Percentiles rank a stretch among this genome's conserved stretches.
These are phyloP conservation scores for Agriotes lineatus DNA, from an alignment of 2,888 invertebrate species.

Conservation along the genomic window DNA sequence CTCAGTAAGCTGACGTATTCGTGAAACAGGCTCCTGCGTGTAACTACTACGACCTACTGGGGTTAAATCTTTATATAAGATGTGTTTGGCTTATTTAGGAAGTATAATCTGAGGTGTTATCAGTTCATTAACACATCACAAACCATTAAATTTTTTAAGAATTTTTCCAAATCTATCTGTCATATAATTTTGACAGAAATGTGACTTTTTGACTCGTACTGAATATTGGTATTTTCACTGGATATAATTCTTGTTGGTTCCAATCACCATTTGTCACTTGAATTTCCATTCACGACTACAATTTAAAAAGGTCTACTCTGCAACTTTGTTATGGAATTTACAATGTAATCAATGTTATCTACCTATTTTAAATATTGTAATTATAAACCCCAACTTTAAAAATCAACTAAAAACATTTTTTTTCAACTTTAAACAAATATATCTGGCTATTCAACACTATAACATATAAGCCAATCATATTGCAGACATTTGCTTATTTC, in stretches of 20 bases:
- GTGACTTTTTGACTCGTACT: slow-evolving; percentile 38
- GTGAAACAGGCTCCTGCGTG: background rate
- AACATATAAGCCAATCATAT: no score
- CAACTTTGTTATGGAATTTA: no score
- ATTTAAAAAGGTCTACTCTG: no score
- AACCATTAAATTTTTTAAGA: slow-evolving; percentile 44
- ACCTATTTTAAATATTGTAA: no score
- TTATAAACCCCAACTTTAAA: no score
- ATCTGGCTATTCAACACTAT: no score
- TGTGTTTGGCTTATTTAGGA: slow-evolving; percentile 25
- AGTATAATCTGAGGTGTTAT: slow-evolving; percentile 20
- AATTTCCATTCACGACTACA: no score
- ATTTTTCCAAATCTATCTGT: slow-evolving; percentile 43
- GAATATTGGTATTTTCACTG: background rate
- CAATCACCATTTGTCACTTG: no score
- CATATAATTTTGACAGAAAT: slow-evolving; percentile 52
- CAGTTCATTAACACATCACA: slow-evolving; percentile 45
- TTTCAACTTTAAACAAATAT: no score
- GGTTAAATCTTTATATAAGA: slow-evolving; percentile 21
- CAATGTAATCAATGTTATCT: no score
- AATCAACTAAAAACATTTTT: no score
- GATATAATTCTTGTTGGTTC: slow-evolving; percentile 2
- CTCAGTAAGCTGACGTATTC: slow-evolving; percentile 37
- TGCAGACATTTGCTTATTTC: no score
- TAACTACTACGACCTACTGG: slow-evolving; percentile 5